Base-by-base conservation (phyloP, 2,888 invertebrate genomes). In the Megastigmus dorsalis region DNA sequence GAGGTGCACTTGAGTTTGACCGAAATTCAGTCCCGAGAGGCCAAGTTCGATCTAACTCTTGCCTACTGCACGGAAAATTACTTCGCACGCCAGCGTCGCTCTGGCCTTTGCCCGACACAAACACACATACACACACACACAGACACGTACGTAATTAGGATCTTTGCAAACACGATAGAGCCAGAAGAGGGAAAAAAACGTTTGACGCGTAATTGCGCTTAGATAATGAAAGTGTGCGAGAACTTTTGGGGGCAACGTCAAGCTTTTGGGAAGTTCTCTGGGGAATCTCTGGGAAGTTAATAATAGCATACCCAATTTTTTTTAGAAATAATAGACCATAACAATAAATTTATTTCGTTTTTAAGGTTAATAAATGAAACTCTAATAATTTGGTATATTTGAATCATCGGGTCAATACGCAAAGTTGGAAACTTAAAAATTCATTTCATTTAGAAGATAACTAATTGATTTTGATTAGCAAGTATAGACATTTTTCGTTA, bases 1-100 rank as follows among this genome's bases (percentile, higher is more conserved):
- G 69, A 77, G 77, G 77, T 78, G 77, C 76, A 78, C 78, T 79
- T 78, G 74, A 75, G 75, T 78, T 76, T 78, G 77, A 76, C 79
- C 78, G 79, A 80, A 79, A 78, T 80, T 77, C 75, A 33, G 66
- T 50, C 71, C 69, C 78, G 76, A 62, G 75, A 75, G 65, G 69
- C 65, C 65, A 65, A 69, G 52, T 74, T 69, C 65, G 65, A 74
- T 59, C 65, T 15, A 52, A 50, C 69, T n/a, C n/a, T 63, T 20
- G 60, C 20, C 50, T 41, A 36, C 26, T 26, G 50, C 36, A 28
- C 52, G n/a, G n/a, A 15, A 63, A 62, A 67, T 69, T 69, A 43
- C 72, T 62, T 54, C 10, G 52, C 38, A 48, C 48, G 20, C 43
- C 10, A 43, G 1, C 41, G 55, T 28, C 33, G 30, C n/a, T n/a